Evolutionary conservation across 2,888 invertebrate species (phyloP).

Genomic region (Eristalis tenax): DNA sequence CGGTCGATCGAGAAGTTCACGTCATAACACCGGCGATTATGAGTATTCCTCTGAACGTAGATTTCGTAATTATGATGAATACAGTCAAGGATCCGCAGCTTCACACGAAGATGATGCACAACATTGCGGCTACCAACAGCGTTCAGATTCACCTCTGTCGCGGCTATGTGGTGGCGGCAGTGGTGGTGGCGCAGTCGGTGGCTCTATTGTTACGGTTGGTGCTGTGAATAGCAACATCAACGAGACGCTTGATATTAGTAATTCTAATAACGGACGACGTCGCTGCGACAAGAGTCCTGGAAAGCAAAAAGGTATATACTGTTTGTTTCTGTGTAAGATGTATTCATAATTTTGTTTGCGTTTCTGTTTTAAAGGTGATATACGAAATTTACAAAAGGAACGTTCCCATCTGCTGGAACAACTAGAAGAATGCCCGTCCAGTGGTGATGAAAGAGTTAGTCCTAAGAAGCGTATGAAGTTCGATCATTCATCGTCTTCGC

Average conservation of each 20-base stretch:
- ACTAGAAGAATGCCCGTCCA: conserved; percentile 87
- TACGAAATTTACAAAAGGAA: conserved; percentile 87
- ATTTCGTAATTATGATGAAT: conserved; percentile 87
- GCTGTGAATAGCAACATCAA: conserved; percentile 52
- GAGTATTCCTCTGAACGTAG: conserved; percentile 80
- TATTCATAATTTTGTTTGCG: neutral
- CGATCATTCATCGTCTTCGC: conserved; percentile 80
- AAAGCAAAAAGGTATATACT: conserved; percentile 75
- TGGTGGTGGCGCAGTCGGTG: conserved; percentile 82
- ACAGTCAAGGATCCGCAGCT: conserved; percentile 86
- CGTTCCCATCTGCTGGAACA: conserved; percentile 87
- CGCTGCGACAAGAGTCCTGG: conserved; percentile 81
- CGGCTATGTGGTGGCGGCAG: conserved; percentile 73
- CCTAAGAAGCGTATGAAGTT: conserved; percentile 86
- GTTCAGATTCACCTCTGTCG: conserved; percentile 61
- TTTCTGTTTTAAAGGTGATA: conserved; percentile 81
- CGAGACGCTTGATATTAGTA: conserved; percentile 75
- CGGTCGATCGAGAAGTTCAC: conserved; percentile 78
- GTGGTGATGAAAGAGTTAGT: conserved; percentile 86
- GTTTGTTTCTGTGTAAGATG: neutral
- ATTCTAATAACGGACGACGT: conserved; percentile 77
- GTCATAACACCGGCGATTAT: conserved; percentile 77
- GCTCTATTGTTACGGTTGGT: conserved; percentile 79
- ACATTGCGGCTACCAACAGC: conserved; percentile 64
- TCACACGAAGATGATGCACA: conserved; percentile 84